Conservation (phyloP, 2,888 invertebrate species). For the Periphyllus acericola region DNA sequence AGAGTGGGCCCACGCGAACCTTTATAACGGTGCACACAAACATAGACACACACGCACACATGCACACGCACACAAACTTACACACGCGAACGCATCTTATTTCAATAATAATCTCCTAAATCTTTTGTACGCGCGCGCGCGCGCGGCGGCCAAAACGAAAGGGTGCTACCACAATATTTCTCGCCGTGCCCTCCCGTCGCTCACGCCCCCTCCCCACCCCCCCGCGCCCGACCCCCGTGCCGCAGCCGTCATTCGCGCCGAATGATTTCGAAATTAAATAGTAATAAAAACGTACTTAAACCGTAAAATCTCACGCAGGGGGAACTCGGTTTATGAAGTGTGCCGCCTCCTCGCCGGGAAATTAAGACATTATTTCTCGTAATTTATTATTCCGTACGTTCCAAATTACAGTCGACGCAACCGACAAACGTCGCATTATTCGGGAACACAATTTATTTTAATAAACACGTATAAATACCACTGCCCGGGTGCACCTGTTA, state of each 20-base stretch:
- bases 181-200: slow-evolving; percentile 2
- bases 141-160: background rate
- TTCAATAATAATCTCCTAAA: slow-evolving; percentile 60
- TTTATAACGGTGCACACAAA: background rate
- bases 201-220: background rate
- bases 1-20: slow-evolving; percentile 30
- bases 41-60: no score
- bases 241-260: background rate
- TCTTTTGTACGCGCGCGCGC: slow-evolving; percentile 18
- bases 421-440: slow-evolving; percentile 45
- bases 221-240: no score
- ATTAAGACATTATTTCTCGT: slow-evolving; percentile 56
- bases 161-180: background rate
- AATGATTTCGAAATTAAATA: slow-evolving; percentile 45
- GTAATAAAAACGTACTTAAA: slow-evolving; percentile 49
- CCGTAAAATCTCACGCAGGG: slow-evolving; percentile 57
- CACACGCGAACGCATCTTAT: slow-evolving; percentile 37
- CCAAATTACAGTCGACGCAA: slow-evolving; percentile 38
- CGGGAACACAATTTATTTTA: slow-evolving; percentile 43
- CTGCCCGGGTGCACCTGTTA: slow-evolving; percentile 40
- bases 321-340: slow-evolving; percentile 26
- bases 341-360: slow-evolving; percentile 42
- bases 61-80: no score
- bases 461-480: slow-evolving; percentile 23
- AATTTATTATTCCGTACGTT: slow-evolving; percentile 46